Evolutionary conservation across 2,113 vertebrate genomes (phyloP).

Genomic region (Pheucticus melanocephalus): DNA sequence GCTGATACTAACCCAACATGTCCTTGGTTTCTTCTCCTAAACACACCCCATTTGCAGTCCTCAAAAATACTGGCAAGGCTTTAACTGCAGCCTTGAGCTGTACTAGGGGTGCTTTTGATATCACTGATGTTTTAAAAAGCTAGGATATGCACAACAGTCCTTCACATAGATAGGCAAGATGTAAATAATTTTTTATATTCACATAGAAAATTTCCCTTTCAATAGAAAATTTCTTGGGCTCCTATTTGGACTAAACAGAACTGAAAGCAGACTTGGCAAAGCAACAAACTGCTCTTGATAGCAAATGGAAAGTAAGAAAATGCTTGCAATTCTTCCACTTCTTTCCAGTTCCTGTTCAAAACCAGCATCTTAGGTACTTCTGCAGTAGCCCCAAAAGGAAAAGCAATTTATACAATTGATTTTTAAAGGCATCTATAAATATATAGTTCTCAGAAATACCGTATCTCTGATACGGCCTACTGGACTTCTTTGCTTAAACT

Average conservation of each 20-base stretch:
- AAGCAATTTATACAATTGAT: not conserved
- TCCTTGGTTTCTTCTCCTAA: not conserved
- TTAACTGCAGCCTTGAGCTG: not conserved
- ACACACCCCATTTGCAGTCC: not conserved
- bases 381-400: not conserved
- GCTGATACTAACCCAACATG: not conserved
- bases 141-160: not conserved
- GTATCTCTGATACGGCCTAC: not conserved
- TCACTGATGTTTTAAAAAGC: not conserved
- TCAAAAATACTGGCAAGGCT: not conserved
- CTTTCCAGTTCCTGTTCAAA: conserved; percentile 20
- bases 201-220: not conserved
- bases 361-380: conserved; percentile 2
- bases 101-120: not conserved
- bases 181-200: not conserved
- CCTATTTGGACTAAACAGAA: not conserved
- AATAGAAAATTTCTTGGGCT: not conserved
- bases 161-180: not conserved
- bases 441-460: not conserved
- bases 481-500: not conserved
- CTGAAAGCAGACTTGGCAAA: conserved; percentile 13
- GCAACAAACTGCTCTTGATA: not conserved
- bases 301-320: conserved; percentile 42
- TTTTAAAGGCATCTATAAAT: conserved; percentile 4
- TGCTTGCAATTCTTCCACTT: conserved; percentile 24